phyloP scores from a whole-genome alignment of 35 echinoderm and acorn worm species.

The Apostichopus japonicus region DNA sequence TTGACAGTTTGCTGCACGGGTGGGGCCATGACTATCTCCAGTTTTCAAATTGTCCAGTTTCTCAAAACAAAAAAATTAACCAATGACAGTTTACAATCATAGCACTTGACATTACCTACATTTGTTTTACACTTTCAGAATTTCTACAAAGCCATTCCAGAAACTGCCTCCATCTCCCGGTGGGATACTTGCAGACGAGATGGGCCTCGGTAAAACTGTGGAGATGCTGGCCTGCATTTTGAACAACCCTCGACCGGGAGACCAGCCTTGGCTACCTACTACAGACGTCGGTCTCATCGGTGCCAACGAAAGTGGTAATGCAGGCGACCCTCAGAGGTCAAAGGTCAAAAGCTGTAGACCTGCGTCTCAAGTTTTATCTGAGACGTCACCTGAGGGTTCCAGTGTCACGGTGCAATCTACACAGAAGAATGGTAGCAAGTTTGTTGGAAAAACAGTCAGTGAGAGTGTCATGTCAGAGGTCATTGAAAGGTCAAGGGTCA shows the following conservation, averaged over 20 bases:
- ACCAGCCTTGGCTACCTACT: not conserved
- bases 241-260: conserved; percentile 57
- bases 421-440: not conserved
- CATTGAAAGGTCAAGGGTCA: not conserved
- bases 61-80: too few species aligned
- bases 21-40: too few species aligned
- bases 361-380: not conserved
- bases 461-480: not conserved
- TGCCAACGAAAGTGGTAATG: not conserved
- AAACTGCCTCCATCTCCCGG: conserved; percentile 61
- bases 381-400: not conserved
- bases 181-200: conserved; percentile 96
- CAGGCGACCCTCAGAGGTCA: too few species aligned
- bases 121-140: conserved; percentile 43
- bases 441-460: not conserved
- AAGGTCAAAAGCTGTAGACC: too few species aligned
- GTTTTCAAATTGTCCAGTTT: too few species aligned
- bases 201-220: conserved; percentile 98
- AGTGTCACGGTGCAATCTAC: not conserved
- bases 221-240: conserved; percentile 94
- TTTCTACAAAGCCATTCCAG: conserved; percentile 60
- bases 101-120: too few species aligned
- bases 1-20: too few species aligned
- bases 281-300: not conserved
- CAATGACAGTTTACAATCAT: too few species aligned